Evolutionary conservation across 2,797 vertebrate species (phyloP), one percentile per base, ranked within the genome.

Genomic region (Enteromius unitaeniatus): DNA sequence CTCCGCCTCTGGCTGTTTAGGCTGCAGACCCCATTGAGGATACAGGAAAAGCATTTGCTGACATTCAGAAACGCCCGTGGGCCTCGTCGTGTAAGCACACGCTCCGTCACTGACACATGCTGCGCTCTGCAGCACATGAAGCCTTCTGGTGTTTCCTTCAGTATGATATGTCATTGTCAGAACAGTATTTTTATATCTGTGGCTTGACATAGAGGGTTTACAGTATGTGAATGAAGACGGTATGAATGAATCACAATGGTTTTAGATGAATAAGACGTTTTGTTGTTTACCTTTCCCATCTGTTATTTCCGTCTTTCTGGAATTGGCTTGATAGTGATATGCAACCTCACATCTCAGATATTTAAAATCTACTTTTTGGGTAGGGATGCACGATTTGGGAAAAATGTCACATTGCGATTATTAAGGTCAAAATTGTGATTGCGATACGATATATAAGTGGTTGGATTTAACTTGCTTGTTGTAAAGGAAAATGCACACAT

Each of bases 1-100:
- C 47, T 42, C 58, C 13, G 60, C 78, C 49, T 21, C 17, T 60
- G 19, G 75, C 49, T 69, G 58, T 87, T 82, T 70, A 69, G 34
- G 72, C 37, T 80, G 69, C 14, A 1, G 62, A 49, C 42, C 37
- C 34, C 21, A 26, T 70, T 76, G 42, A 83, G 53, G 79, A 75
- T 68, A 60, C 78, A 75, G 82, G 77, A 69, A 73, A 69, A 86
- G 60, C 26, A 73, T 86, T 86, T 86, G 85, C 81, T 89, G 87
- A 88, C 51, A 83, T 86, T 83, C 31, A 47, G 15, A 78, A 55
- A n/a, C 62, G 40, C 83, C 88, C 78, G 17, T 60, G 40, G 85
- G 84, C 40, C 58, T 8, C 62, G 70, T 84, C 82, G 81, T 55
- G 28, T 37, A 78, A 78, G 83, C 81, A 60, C 58, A 64, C 49